Evolutionary conservation across 53 echinoderm and acorn worm species (phyloP).

Genomic region (Apostichopus leukothele): DNA sequence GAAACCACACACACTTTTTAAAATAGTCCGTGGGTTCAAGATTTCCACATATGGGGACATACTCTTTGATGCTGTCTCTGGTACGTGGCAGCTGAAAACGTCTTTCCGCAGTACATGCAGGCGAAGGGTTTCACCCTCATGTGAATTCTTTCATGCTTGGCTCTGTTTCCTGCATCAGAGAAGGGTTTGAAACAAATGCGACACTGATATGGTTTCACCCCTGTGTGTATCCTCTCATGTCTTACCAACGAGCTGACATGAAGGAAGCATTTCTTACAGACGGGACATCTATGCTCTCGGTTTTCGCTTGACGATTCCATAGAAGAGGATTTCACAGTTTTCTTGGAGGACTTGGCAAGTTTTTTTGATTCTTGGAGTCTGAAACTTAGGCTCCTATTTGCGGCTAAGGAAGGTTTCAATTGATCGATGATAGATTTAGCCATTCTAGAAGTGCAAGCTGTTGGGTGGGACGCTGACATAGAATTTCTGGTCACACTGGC

Average conservation of each 20-base stretch:
- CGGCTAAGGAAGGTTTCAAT: not conserved
- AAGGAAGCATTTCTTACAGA: constrained; percentile 2
- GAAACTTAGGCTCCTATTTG: not conserved
- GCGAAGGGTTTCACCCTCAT: not conserved
- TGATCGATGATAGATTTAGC: not conserved
- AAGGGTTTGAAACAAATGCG: constrained; percentile 17
- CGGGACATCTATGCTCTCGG: not conserved
- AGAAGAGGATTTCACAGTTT: not conserved
- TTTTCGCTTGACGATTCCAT: not conserved
- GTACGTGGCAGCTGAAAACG: not conserved
- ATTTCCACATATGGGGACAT: not conserved
- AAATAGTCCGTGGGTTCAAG: not conserved
- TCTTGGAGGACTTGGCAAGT: not conserved
- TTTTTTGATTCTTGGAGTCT: not conserved
- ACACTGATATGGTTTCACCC: constrained; percentile 34
- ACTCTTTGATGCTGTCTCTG: constrained; percentile 2
- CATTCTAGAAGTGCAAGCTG: not conserved
- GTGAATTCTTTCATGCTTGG: constrained; percentile 42
- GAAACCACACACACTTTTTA: not conserved
- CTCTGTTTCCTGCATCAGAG: constrained; percentile 30
- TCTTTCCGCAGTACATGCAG: constrained; percentile 3
- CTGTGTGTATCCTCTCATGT: constrained; percentile 39
- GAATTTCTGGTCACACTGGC: not conserved
- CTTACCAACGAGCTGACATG: constrained; percentile 12
- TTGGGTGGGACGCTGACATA: not conserved